Base-by-base conservation (phyloP, 23 tunicate genomes). In the Botrylloides violaceus region DNA sequence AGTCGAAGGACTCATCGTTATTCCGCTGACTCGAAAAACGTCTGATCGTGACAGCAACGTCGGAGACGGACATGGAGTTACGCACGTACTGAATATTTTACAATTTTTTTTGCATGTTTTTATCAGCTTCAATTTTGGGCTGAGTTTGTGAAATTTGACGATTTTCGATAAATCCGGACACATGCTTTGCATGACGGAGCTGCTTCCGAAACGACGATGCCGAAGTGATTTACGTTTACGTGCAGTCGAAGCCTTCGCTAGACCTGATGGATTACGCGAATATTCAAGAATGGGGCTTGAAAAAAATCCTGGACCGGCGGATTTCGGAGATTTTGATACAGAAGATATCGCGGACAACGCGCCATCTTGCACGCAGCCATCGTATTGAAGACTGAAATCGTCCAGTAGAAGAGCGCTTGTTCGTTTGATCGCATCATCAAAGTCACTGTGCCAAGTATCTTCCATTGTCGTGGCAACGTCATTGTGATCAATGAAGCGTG, bases 1-100 rank as follows among this genome's bases (percentile, higher is more conserved):
- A 12, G 78, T 61, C n/a, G 57, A 36, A 38, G 95, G 95, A 71
- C 86, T 80, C 49, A 86, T 64, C 0, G 82, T 37, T 1, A 86
- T 53, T 2, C 95, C 95, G 33, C 86, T 80, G 25, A 86, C 66
- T 6, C 95, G 66, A 20, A 70, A 61, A 12, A 86, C 47, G 31
- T 65, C 68, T 2, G 80, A 34, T 4, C 19, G 29, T 18, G 24
- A 50, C 34, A 22, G 32, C 33, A 39, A 50, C n/a, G 68, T 35
- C 7, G 34, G 25, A 71, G 79, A 28, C 72, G 21, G 47, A 57
- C 48, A 36, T 30, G 73, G 73, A 12, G 73, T 35, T 12, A 66
- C 73, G 24, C 48, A 66, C 4, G 73, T 66, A 38, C 73, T 66
- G 36, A 66, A 66, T 33, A 66, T 66, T 26, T 38, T 36, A 66